Evolutionary conservation across 1,140 invertebrate species (phyloP).

Genomic region (Neuroterus valhalla): DNA sequence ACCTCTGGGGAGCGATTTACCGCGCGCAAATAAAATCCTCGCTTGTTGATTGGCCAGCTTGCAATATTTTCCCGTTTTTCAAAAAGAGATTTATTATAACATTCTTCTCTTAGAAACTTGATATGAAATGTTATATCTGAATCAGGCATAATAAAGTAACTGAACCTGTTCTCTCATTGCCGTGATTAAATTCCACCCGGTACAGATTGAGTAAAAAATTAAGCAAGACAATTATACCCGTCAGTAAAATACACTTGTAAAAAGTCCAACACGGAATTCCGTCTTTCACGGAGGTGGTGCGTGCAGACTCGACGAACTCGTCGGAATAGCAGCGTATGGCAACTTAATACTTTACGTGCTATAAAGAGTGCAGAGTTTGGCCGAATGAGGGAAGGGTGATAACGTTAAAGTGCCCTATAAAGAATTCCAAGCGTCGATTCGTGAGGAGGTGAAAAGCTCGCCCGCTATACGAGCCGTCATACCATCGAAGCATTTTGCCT

Average conservation of each 20-base stretch:
- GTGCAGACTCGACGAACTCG: slow-evolving; percentile 32
- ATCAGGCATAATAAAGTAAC: neutral
- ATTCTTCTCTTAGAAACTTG: neutral
- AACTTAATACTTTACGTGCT: slow-evolving; percentile 44
- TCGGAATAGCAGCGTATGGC: slow-evolving; percentile 23
- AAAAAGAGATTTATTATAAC: too few relatives aligned
- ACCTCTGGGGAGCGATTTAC: slow-evolving; percentile 1
- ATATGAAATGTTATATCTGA: neutral
- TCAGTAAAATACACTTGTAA: slow-evolving; percentile 19
- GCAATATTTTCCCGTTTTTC: neutral
- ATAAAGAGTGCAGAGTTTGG: slow-evolving; percentile 48
- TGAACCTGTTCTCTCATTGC: neutral
- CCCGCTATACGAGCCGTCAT: slow-evolving; percentile 41
- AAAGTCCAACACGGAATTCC: slow-evolving; percentile 4
- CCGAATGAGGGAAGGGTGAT: slow-evolving; percentile 43
- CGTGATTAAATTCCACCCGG: neutral
- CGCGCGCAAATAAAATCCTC: neutral
- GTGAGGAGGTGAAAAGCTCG: slow-evolving; percentile 42
- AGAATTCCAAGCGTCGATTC: slow-evolving; percentile 53
- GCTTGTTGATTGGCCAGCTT: neutral
- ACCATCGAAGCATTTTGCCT: slow-evolving; percentile 47
- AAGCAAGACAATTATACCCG: slow-evolving; percentile 9
- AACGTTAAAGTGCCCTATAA: slow-evolving; percentile 52
- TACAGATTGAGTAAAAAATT: slow-evolving; percentile 10
- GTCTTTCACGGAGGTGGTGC: slow-evolving; percentile 5